A percentile compares a stretch with the other conserved stretches of the same genome.
These are phyloP conservation scores for Petrolisthes manimaculis DNA, from an alignment of 2,888 invertebrate genomes.

Conservation along the genomic window DNA sequence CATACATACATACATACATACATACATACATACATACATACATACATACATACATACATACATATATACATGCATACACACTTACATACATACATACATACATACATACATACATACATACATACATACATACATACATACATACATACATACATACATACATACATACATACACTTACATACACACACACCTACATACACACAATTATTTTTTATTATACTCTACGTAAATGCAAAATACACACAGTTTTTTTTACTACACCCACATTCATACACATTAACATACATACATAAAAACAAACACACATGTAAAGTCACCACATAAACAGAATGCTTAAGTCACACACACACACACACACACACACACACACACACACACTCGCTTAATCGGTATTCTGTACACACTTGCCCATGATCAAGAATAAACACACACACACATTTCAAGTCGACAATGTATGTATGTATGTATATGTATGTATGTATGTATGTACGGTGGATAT, in stretches of 20 bases:
- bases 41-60: background rate
- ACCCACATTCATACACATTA: background rate
- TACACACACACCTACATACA: conserved; percentile 7
- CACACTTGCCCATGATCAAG: background rate
- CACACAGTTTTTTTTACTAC: background rate
- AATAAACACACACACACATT: conserved; percentile 1
- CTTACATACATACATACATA: background rate
- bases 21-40: background rate
- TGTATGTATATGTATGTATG: conserved; percentile 1
- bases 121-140: conserved; percentile 17
- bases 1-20: conserved; percentile 22
- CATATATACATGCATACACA: background rate
- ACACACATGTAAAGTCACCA: conserved; percentile 12
- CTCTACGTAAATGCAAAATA: background rate
- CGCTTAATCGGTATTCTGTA: background rate
- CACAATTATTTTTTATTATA: background rate
- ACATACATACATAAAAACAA: conserved; percentile 13
- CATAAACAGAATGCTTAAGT: background rate
- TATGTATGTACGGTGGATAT: background rate
- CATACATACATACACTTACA: background rate
- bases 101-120: background rate
- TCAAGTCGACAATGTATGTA: background rate
- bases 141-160: conserved; percentile 19
- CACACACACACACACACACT: conserved; percentile 16
- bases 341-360: conserved; percentile 7